Conservation (phyloP, 1,140 invertebrate species). For the Ladona fulva region DNA sequence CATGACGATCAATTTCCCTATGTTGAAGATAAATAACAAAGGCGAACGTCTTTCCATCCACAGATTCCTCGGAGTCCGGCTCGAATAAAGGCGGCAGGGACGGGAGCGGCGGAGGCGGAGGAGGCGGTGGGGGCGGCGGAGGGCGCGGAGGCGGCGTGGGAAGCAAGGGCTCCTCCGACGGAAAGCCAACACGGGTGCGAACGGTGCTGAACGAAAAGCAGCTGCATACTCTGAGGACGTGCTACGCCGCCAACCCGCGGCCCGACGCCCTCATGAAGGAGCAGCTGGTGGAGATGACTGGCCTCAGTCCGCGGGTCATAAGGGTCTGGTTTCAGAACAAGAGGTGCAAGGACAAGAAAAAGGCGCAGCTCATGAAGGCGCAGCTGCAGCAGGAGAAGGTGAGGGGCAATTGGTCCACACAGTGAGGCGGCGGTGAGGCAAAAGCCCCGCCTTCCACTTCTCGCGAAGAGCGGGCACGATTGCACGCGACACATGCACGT, state of each 20-base stretch:
- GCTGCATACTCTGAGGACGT: conserved; percentile 83
- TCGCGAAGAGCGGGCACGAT: too few relatives aligned
- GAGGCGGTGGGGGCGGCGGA: conserved; percentile 36
- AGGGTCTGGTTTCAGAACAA: conserved; percentile 99
- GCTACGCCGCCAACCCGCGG: conserved; percentile 93
- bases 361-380: conserved; percentile 92
- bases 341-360: conserved; percentile 98
- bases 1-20: too few relatives aligned
- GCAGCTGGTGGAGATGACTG: conserved; percentile 97
- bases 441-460: too few relatives aligned
- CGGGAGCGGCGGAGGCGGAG: conserved; percentile 35
- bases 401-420: conserved; percentile 26
- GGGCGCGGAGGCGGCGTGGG: conserved; percentile 49
- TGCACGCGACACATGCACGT: too few relatives aligned
- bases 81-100: conserved; percentile 63
- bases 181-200: conserved; percentile 93
- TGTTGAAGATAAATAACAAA: neutral
- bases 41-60: conserved; percentile 28
- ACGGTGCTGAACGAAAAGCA: conserved; percentile 99
- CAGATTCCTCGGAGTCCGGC: conserved; percentile 77
- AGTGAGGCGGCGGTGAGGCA: too few relatives aligned
- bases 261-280: conserved; percentile 99
- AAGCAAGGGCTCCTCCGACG: conserved; percentile 50
- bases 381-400: conserved; percentile 97
- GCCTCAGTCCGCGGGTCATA: conserved; percentile 89